Base-by-base conservation (phyloP, 2,113 vertebrate species). In the Dendropsophus ebraccatus region DNA sequence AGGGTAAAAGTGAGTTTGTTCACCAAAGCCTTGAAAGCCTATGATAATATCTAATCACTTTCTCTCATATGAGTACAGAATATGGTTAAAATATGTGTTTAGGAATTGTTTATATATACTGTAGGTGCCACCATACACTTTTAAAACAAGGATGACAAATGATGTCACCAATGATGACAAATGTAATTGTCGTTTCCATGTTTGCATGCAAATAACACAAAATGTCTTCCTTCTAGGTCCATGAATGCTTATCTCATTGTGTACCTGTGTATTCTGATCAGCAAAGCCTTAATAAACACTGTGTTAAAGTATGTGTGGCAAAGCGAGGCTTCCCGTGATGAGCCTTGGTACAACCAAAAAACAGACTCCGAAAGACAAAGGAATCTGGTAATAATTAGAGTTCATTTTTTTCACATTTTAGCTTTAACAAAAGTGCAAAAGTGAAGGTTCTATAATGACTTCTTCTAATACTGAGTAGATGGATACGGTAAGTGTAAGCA, bases 171-270 rank as follows among this genome's bases (percentile, higher is more conserved):
- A 1, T 58, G 19, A n/a, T 52, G 13, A 52, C 16, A 50, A 50
- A 2, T 2, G 23, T 58, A 10, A 58, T 10, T n/a, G 56, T 49
- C 12, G 47, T 58, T 7, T 8, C 23, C 8, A 58, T 58, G n/a
- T n/a, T n/a, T n/a, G n/a, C 21, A n/a, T 8, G 21, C 2, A 58
- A 23, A 58, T 10, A 74, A 70, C 4, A 50, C 45, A 11, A 58
- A 0, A 5, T 2, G 2, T 84, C 16, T 60, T 45, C 12, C 69
- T 49, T 60, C 79, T 67, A 99, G 97, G 89, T 99, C 98, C 4
- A 99, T 99, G 98, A 99, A 99, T 76, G 92, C 93, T 41, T 99
- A 96, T 92, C 94, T 99, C 89, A 86, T 99, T 69, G 98, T 99
- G 69, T 99, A 99, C 92, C 95, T 99, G 87, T 97, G 96, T 90